Conservation (phyloP, 1,140 invertebrate genomes). For the Parasteatoda tepidariorum region DNA sequence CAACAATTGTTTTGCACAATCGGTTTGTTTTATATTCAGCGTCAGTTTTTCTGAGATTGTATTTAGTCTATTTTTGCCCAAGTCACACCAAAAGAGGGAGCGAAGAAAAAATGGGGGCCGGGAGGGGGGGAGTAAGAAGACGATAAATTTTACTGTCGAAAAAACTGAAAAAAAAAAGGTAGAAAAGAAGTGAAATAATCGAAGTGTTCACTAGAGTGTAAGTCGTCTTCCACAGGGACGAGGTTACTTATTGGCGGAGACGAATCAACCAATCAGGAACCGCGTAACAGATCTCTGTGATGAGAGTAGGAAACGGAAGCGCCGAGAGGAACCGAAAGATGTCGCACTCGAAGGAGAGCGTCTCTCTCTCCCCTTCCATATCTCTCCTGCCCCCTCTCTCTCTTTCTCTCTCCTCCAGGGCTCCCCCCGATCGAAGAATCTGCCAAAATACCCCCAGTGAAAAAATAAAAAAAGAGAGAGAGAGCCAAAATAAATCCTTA, state of each 20-base stretch:
- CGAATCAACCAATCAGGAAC: constrained; percentile 44
- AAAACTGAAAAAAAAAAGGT: neutral
- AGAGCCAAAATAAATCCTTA: neutral
- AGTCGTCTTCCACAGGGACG: neutral
- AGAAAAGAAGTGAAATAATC: neutral
- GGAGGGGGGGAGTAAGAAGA: too few species aligned
- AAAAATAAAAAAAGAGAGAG: neutral
- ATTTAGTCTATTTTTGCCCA: too few species aligned
- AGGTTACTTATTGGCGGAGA: constrained; percentile 15
- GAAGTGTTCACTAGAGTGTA: neutral
- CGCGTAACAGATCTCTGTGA: constrained; percentile 33
- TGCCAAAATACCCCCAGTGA: neutral
- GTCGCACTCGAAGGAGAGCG: constrained; percentile 29
- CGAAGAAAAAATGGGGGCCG: too few species aligned
- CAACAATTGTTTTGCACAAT: too few species aligned
- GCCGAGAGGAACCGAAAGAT: constrained; percentile 46
- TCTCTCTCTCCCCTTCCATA: too few species aligned
- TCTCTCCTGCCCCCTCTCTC: too few species aligned
- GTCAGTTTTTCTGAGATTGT: too few species aligned
- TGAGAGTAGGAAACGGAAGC: constrained; percentile 46
- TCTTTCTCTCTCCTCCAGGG: neutral
- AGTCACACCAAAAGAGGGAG: too few species aligned
- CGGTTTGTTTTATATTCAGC: too few species aligned
- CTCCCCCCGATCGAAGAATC: neutral
- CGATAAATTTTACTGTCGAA: neutral